Percentiles rank a stretch among this genome's conserved stretches.
Evolutionary conservation across 2,113 vertebrate genomes (phyloP).

Genomic region (Oryzias curvinotus): DNA sequence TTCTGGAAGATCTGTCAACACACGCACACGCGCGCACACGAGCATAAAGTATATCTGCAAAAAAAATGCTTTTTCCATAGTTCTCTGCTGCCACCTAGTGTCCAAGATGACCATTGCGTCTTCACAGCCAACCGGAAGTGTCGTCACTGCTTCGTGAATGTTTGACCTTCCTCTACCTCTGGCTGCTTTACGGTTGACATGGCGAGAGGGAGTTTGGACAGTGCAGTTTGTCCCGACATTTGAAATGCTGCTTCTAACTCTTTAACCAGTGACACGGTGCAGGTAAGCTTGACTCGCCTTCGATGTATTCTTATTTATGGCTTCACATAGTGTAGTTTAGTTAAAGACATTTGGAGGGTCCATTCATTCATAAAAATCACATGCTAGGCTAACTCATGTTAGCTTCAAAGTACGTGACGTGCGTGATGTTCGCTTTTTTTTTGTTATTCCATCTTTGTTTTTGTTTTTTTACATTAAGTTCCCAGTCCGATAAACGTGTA

Average conservation of each 20-base stretch:
- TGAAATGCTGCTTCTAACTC: conserved; percentile 17
- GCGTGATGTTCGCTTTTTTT: neutral
- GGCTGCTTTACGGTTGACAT: conserved; percentile 32
- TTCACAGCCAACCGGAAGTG: conserved; percentile 52
- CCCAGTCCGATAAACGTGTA: no score
- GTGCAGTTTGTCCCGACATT: neutral
- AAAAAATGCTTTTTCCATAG: neutral
- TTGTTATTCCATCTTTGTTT: neutral
- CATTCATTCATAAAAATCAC: conserved; percentile 38
- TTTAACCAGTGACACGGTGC: conserved; percentile 16
- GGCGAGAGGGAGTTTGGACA: neutral
- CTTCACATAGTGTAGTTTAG: neutral
- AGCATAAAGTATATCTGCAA: no score
- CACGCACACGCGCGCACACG: no score
- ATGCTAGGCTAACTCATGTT: conserved; percentile 49
- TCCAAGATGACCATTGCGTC: neutral
- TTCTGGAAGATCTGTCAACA: no score
- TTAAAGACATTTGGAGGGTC: neutral
- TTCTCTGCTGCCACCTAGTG: conserved; percentile 44
- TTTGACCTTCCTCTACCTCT: conserved; percentile 50
- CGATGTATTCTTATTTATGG: accelerated
- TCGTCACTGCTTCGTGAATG: neutral
- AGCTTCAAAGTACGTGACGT: conserved; percentile 54
- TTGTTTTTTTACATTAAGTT: neutral
- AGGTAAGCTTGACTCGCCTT: conserved; percentile 30